A percentile compares a stretch with the other conserved stretches of the same genome.
Conservation (phyloP, 1,140 invertebrate genomes). For the Eupristina koningsbergeri region DNA sequence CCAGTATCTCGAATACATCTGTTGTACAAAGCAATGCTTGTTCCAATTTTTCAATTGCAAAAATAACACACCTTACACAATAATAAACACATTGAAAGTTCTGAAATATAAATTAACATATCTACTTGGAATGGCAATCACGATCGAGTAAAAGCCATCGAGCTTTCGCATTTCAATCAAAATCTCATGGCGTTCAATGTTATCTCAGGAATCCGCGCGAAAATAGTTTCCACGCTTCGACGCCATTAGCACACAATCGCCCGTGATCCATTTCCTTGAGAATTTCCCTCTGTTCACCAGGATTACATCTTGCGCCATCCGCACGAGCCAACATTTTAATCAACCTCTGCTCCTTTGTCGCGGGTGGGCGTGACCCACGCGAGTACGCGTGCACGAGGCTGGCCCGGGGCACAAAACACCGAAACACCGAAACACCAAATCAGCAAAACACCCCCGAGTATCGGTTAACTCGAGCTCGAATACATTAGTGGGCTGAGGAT, state of each 20-base stretch:
- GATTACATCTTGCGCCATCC: background rate
- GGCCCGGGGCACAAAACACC: background rate
- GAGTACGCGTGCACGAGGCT: too few relatives aligned
- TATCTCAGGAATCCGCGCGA: background rate
- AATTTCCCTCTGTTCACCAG: background rate
- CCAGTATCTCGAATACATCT: background rate
- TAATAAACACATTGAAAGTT: background rate
- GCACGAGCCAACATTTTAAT: conserved; percentile 25
- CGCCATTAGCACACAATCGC: conserved; percentile 38
- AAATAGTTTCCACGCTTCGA: background rate
- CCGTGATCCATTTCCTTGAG: conserved; percentile 22
- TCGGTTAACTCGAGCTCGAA: background rate
- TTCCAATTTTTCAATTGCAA: background rate
- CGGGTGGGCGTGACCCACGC: background rate
- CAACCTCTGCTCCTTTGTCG: background rate
- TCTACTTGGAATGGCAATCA: background rate
- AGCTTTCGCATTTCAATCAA: conserved; percentile 6
- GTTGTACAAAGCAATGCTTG: background rate
- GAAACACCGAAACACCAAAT: too few relatives aligned
- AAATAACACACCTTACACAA: background rate
- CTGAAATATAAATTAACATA: background rate
- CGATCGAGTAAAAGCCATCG: background rate
- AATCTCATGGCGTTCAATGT: background rate
- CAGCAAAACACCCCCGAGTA: background rate
- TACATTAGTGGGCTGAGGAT: background rate